A percentile compares a stretch with the other conserved stretches of the same genome.
These are phyloP conservation scores for Microdon myrmicae DNA, from an alignment of 2,888 invertebrate species.

Conservation along the genomic window DNA sequence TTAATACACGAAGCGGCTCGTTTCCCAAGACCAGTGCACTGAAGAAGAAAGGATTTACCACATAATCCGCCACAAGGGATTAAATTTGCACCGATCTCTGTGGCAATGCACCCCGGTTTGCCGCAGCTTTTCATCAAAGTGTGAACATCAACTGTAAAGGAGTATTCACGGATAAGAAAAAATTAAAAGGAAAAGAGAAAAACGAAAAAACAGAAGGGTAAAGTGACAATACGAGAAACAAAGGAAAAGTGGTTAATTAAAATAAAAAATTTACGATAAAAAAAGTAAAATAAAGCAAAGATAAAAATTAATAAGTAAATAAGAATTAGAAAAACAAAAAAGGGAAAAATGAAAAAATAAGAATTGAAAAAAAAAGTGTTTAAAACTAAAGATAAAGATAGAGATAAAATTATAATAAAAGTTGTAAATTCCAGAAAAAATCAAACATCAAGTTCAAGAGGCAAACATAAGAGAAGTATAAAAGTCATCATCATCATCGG, in stretches of 20 bases:
- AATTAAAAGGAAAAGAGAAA: not conserved
- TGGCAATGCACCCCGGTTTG: too few relatives aligned
- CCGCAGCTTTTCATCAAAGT: constrained; percentile 4
- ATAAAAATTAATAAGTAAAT: too few relatives aligned
- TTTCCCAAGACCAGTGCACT: too few relatives aligned
- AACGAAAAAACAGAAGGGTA: not conserved
- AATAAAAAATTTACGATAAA: constrained; percentile 5
- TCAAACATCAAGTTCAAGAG: constrained; percentile 25
- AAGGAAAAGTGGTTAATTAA: too few relatives aligned
- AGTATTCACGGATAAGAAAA: too few relatives aligned
- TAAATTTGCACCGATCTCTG: too few relatives aligned
- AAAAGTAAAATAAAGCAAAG: not conserved
- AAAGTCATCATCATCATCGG: too few relatives aligned
- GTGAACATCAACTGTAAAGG: constrained; percentile 5
- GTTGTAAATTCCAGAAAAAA: constrained; percentile 28
- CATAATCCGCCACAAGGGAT: too few relatives aligned
- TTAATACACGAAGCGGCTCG: too few relatives aligned
- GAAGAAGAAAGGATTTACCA: too few relatives aligned
- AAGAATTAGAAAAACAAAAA: not conserved
- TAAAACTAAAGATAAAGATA: constrained; percentile 2
- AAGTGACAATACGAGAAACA: too few relatives aligned
- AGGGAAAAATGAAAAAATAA: not conserved
- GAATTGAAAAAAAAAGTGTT: not conserved
- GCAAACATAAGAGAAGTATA: constrained; percentile 10
- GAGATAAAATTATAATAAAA: not conserved